phyloP scores from a whole-genome alignment of 2,113 vertebrate genomes.

The Monopterus albus region DNA sequence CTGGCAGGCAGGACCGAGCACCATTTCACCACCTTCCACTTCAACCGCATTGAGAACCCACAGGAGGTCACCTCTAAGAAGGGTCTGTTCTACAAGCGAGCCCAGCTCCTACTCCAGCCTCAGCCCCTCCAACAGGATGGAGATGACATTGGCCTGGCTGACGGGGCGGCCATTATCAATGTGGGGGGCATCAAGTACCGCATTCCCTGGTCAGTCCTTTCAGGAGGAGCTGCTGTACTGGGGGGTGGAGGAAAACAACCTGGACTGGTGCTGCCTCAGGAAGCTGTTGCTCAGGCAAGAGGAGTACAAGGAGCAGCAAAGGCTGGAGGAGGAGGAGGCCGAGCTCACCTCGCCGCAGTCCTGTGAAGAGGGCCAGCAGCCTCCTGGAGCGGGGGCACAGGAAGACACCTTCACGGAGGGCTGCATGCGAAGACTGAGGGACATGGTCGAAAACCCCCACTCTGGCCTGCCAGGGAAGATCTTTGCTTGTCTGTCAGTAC shows the following conservation, averaged over 20 bases:
- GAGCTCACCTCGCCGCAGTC: slow-evolving; percentile 66
- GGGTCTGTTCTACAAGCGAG: slow-evolving; percentile 89
- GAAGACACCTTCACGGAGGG: slow-evolving; percentile 70
- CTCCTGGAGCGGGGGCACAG: slow-evolving; percentile 45
- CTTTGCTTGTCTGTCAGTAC: slow-evolving; percentile 92
- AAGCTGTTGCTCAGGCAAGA: slow-evolving; percentile 89
- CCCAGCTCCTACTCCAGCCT: slow-evolving; percentile 82
- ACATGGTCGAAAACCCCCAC: slow-evolving; percentile 95
- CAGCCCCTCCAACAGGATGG: slow-evolving; percentile 76
- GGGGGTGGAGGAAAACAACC: slow-evolving; percentile 92
- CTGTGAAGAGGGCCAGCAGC: slow-evolving; percentile 71
- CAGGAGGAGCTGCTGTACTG: slow-evolving; percentile 97
- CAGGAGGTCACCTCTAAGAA: slow-evolving; percentile 87
- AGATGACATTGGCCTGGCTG: slow-evolving; percentile 33
- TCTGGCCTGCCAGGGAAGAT: slow-evolving; percentile 94
- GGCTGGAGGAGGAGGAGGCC: slow-evolving; percentile 82
- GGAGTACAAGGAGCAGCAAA: slow-evolving; percentile 87
- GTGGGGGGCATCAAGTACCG: slow-evolving; percentile 94
- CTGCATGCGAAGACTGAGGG: slow-evolving; percentile 88
- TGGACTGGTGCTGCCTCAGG: slow-evolving; percentile 95
- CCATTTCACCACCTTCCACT: slow-evolving; percentile 85
- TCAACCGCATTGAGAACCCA: slow-evolving; percentile 83
- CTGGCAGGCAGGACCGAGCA: slow-evolving; percentile 86
- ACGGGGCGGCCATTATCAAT: slow-evolving; percentile 90
- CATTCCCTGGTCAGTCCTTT: slow-evolving; percentile 95